Evolutionary conservation across 2,113 vertebrate species (phyloP).

Genomic region (mouse (Mus musculus)): GRCm39 chr3:65353501-65354000

Average conservation of each 20-base stretch:
- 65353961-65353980: background rate
- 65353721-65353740: background rate
- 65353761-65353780: background rate
- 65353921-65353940: background rate
- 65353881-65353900: background rate
- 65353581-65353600: background rate
- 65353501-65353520: too few species aligned
- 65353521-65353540: too few species aligned
- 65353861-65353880: background rate
- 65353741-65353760: background rate
- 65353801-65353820: background rate
- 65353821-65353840: too few species aligned
- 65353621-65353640: background rate
- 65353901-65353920: background rate
- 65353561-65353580: background rate
- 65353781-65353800: background rate
- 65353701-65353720: background rate
- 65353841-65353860: background rate
- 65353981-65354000: background rate
- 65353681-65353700: too few species aligned
- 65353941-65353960: background rate
- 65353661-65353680: background rate
- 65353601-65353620: background rate
- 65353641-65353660: background rate
- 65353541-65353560: background rate